Conservation (phyloP, 2,888 invertebrate species). For the Orthosia gracilis region DNA sequence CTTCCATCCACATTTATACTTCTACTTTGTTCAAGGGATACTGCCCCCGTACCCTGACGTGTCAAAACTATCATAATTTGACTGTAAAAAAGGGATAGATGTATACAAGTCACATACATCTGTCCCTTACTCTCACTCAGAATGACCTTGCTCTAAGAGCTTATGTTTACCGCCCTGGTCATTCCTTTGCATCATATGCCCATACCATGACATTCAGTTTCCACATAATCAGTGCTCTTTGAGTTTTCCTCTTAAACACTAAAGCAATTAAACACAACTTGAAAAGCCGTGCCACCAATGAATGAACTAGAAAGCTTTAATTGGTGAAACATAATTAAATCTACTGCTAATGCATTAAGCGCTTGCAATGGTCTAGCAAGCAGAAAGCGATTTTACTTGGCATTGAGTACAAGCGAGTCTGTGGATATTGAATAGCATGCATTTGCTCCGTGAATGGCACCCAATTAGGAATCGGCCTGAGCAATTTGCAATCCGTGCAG, state of each 20-base stretch:
- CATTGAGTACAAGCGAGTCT: conserved; percentile 11
- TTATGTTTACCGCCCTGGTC: too few species aligned
- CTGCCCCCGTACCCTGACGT: too few species aligned
- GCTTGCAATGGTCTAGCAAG: neutral
- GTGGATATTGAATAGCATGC: conserved; percentile 43
- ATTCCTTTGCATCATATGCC: neutral
- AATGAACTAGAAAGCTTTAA: neutral
- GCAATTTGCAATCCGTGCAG: conserved; percentile 49
- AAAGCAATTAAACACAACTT: neutral
- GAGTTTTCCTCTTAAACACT: neutral
- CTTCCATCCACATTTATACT: too few species aligned
- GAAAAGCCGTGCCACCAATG: neutral
- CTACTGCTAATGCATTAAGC: neutral
- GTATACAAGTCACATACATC: too few species aligned
- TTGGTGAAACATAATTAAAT: conserved; percentile 15
- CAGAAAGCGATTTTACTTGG: conserved; percentile 20
- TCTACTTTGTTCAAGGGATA: too few species aligned
- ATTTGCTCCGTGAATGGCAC: conserved; percentile 51
- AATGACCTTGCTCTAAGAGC: too few species aligned
- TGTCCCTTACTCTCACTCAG: too few species aligned
- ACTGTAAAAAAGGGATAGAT: too few species aligned
- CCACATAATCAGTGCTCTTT: too few species aligned
- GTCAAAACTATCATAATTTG: too few species aligned
- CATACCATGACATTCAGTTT: neutral
- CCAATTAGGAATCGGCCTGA: conserved; percentile 54